Conservation (phyloP, 2,888 invertebrate genomes). For the Sinodicranocentrus sp. region DNA sequence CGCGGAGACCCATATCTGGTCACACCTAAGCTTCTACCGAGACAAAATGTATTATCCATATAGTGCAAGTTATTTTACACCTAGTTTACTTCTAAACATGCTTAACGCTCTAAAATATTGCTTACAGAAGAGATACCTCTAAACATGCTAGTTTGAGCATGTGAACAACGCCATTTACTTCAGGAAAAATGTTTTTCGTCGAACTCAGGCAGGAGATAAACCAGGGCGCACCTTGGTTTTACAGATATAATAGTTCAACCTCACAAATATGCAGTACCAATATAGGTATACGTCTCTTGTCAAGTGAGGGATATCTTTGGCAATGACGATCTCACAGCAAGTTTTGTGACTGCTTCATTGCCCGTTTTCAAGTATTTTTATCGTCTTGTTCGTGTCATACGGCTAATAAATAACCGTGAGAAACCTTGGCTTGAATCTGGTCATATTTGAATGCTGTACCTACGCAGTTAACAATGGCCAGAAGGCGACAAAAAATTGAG, state of each 20-base stretch:
- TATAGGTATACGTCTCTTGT: no score
- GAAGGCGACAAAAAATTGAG: slow-evolving; percentile 4
- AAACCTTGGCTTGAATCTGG: background rate
- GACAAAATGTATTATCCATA: no score
- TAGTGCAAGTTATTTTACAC: slow-evolving; percentile 9
- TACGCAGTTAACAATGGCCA: background rate
- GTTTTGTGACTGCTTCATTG: no score
- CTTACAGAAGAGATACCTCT: background rate
- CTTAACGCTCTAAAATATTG: background rate
- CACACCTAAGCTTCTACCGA: no score
- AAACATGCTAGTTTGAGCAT: background rate
- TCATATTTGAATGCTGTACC: background rate
- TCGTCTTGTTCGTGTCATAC: slow-evolving; percentile 17
- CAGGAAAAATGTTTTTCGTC: background rate
- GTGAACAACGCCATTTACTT: background rate
- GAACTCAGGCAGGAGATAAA: background rate
- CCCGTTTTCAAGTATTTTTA: slow-evolving; percentile 9
- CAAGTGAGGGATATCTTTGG: no score
- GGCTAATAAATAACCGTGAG: slow-evolving; percentile 33
- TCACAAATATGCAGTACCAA: no score
- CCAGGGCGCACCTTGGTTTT: no score
- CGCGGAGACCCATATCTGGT: no score
- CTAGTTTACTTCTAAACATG: slow-evolving; percentile 8
- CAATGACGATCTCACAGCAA: no score
- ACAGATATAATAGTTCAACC: no score